Base-by-base conservation (phyloP, 2,113 vertebrate species). In the Ranitomeya variabilis region DNA sequence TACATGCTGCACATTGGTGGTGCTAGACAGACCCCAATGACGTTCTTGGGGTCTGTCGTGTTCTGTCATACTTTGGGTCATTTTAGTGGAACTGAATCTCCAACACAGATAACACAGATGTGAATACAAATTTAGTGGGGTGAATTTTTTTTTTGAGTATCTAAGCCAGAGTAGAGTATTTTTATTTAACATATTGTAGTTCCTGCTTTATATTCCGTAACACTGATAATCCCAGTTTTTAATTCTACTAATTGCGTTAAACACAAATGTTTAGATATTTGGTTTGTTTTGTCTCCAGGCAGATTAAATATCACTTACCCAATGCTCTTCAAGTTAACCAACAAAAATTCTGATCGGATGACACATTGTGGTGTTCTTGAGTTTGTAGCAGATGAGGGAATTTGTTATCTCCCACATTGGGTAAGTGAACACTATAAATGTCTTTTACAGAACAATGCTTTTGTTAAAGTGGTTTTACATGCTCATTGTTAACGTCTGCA, bases 361-460 rank as follows among this genome's bases (percentile, higher is more conserved):
- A 99, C 98, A 0, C 98, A 99, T 91, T 99, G 98, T 51, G 98
- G 98, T 0, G 98, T 99, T 85, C 93, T 99, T 52, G 98, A 99
- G 92, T 99, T 99, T 90, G 98, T 99, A 90, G 98, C 98, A 11
- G 98, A 99, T 31, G 98, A 99, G 90, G 98, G 98, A 73, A 99
- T 99, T 86, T 99, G 98, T 91, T 99, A 99, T 88, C 95, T 99
- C 18, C 98, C 98, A 4, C 98, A 99, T 91, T 99, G 98, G 98
- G 98, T 99, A 91, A 97, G 96, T 90, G 83, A 73, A 54, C 12
- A 52, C 7, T 11, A 26, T 37, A 37, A 31, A 23, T 1, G 51
- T 52, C 2, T 55, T 79, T 55, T 79, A 16, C 69, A 73, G 69
- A 37, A 16, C 0, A 1, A 14, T 16, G 14, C 37, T 45, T 45